A percentile compares a stretch with the other conserved stretches of the same genome.
Conservation (phyloP, 2,113 vertebrate genomes). For the Pseudorasbora parva region DNA sequence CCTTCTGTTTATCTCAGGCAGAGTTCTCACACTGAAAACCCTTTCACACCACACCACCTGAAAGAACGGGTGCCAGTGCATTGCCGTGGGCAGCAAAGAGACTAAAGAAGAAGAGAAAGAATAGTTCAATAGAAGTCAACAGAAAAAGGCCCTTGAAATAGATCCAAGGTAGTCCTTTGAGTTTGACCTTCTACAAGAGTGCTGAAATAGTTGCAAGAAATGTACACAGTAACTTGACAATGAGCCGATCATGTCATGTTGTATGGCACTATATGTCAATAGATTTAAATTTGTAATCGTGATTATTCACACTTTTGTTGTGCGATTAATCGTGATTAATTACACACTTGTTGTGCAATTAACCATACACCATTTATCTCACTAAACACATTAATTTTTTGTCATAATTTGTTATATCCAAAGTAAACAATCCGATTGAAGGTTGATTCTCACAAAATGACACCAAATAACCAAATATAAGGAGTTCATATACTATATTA, state of each 20-base stretch:
- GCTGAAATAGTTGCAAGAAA: background rate
- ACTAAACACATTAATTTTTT: no score
- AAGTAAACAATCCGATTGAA: no score
- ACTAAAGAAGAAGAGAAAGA: constrained; percentile 11
- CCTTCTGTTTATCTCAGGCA: constrained; percentile 57
- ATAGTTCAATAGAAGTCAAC: background rate
- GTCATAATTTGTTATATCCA: no score
- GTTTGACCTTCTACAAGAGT: background rate
- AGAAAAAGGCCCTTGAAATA: constrained; percentile 10
- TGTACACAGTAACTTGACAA: background rate
- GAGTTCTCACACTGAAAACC: constrained; percentile 23
- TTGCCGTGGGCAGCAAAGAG: constrained; percentile 19
- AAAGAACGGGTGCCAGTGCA: background rate
- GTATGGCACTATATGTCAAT: no score
- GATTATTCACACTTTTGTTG: no score
- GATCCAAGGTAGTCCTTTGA: background rate
- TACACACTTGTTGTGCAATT: no score
- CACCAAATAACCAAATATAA: no score
- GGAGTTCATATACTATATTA: no score
- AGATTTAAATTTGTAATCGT: no score
- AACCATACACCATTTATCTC: no score
- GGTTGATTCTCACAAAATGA: no score
- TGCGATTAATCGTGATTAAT: no score
- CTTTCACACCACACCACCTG: constrained; percentile 7
- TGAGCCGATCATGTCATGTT: background rate